Evolutionary conservation across 23 tunicate genomes (phyloP).

Genomic region (Oikopleura vanhoeffeni): DNA sequence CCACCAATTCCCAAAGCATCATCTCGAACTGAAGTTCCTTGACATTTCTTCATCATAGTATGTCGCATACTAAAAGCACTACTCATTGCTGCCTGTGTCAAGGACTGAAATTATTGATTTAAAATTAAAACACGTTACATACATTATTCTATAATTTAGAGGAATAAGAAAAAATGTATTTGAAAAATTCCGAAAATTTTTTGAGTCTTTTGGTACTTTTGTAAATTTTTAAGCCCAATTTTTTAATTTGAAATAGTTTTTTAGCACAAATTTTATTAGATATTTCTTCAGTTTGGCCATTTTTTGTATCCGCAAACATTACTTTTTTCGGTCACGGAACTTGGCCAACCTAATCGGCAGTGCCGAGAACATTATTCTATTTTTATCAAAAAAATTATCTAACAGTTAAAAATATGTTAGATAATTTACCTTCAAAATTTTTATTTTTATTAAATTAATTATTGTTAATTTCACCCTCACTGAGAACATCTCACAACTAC

Average conservation of each 20-base stretch:
- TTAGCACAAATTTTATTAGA: background rate
- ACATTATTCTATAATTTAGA: too few relatives aligned
- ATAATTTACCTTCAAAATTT: background rate
- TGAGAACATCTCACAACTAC: background rate
- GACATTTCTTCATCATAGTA: conserved; percentile 1
- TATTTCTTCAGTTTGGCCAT: background rate
- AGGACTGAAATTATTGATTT: too few relatives aligned
- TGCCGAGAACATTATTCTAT: too few relatives aligned
- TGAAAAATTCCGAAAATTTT: too few relatives aligned
- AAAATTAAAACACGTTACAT: too few relatives aligned
- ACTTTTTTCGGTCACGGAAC: too few relatives aligned
- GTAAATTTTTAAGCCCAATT: too few relatives aligned
- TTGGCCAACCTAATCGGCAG: too few relatives aligned
- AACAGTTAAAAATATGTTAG: background rate
- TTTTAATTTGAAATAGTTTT: background rate
- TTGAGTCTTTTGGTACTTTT: too few relatives aligned
- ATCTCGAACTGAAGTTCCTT: background rate
- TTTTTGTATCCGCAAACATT: too few relatives aligned
- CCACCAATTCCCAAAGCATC: conserved; percentile 6
- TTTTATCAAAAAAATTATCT: too few relatives aligned
- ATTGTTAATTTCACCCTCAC: background rate
- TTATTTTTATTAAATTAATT: background rate
- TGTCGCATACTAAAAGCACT: background rate
- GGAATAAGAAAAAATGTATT: too few relatives aligned
- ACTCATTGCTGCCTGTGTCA: background rate